phyloP scores from a whole-genome alignment of 1,140 invertebrate genomes.

The Eulimnadia texana region DNA sequence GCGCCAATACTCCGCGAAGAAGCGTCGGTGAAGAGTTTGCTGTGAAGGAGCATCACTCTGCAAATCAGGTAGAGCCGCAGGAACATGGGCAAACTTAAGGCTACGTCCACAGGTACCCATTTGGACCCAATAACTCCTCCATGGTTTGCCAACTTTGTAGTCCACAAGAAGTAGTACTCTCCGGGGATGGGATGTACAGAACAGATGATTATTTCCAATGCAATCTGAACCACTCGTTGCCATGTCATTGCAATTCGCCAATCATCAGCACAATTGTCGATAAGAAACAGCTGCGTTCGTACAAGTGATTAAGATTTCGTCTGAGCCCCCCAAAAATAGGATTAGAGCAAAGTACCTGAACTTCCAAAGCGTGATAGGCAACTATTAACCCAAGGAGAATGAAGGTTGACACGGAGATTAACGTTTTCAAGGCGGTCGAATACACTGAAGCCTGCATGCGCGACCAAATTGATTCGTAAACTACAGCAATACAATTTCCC shows the following conservation, averaged over 20 bases:
- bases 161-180: conserved; percentile 90
- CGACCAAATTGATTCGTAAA: too few species aligned
- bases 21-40: conserved; percentile 97
- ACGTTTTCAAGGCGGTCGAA: conserved; percentile 90
- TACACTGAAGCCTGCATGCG: conserved; percentile 81
- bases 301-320: background rate
- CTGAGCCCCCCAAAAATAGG: too few species aligned
- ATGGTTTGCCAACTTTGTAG: conserved; percentile 84
- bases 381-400: conserved; percentile 96
- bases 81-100: conserved; percentile 97
- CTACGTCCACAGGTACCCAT: conserved; percentile 85
- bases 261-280: conserved; percentile 99
- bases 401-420: conserved; percentile 96
- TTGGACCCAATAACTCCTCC: conserved; percentile 57
- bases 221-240: conserved; percentile 84
- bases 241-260: conserved; percentile 99
- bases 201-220: conserved; percentile 84
- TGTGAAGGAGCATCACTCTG: conserved; percentile 96
- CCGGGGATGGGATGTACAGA: conserved; percentile 95
- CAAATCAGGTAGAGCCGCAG: conserved; percentile 96
- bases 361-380: conserved; percentile 98
- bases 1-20: conserved; percentile 76
- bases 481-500: too few species aligned
- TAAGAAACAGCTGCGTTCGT: conserved; percentile 79
- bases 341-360: conserved; percentile 88